Conservation (phyloP, 2,113 vertebrate genomes). For the Thomomys bottae region DNA sequence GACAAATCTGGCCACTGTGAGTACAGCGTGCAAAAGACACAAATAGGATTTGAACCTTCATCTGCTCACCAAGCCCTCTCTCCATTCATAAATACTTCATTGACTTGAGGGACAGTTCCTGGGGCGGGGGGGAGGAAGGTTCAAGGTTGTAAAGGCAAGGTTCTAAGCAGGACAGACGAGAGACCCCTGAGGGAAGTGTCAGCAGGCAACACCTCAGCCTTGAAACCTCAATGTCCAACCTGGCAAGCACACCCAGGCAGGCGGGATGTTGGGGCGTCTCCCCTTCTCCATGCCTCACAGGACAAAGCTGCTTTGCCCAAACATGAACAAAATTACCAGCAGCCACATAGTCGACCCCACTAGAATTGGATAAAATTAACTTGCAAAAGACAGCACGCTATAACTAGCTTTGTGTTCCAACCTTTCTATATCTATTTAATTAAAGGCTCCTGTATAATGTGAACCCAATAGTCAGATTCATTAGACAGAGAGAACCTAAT, state of each 20-base stretch:
- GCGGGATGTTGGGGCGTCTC: not conserved
- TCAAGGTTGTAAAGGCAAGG: not conserved
- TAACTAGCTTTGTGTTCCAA: conserved; percentile 65
- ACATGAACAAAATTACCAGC: conserved; percentile 47
- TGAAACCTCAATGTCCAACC: not conserved
- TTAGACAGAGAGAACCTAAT: conserved; percentile 77
- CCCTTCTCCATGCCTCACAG: not conserved
- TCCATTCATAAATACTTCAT: not conserved
- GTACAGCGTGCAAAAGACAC: not conserved
- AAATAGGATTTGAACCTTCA: not conserved
- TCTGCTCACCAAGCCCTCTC: not conserved
- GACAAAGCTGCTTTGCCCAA: conserved; percentile 50
- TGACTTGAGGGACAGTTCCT: not conserved
- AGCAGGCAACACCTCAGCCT: not conserved
- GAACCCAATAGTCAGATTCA: conserved; percentile 82
- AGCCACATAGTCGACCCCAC: conserved; percentile 41
- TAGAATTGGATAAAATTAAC: conserved; percentile 54
- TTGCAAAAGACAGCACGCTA: conserved; percentile 63
- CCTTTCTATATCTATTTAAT: conserved; percentile 81
- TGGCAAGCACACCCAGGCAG: rapidly evolving
- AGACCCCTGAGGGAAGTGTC: rapidly evolving
- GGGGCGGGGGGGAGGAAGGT: no score
- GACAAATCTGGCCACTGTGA: not conserved
- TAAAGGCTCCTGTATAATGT: conserved; percentile 78
- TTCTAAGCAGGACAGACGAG: not conserved